Percentiles rank a stretch among this genome's conserved stretches.
These are phyloP conservation scores for Caenorhabditis imperialis DNA, from an alignment of 2,888 invertebrate genomes.

Conservation along the genomic window DNA sequence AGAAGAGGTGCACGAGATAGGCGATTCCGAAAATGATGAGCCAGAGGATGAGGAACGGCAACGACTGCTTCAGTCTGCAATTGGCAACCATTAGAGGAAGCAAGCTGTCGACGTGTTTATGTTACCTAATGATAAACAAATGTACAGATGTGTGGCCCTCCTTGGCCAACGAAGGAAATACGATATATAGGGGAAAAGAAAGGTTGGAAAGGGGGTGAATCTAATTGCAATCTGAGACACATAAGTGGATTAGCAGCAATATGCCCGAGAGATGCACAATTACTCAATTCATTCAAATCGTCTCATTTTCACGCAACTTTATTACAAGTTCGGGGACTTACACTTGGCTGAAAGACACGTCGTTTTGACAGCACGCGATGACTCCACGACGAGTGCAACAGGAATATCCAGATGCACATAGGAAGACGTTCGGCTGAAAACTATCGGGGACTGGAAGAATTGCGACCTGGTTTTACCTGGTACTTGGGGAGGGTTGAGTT, in stretches of 20 bases:
- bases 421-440: constrained; percentile 52
- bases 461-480: constrained; percentile 21
- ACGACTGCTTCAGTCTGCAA: constrained; percentile 37
- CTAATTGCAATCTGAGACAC: constrained; percentile 47
- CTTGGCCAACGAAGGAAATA: constrained; percentile 22
- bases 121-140: constrained; percentile 56
- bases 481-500: constrained; percentile 34
- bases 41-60: constrained; percentile 43
- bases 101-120: constrained; percentile 37
- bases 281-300: constrained; percentile 20
- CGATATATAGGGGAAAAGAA: constrained; percentile 26
- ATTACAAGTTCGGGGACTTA: constrained; percentile 18
- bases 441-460: neutral
- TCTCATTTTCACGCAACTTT: constrained; percentile 22
- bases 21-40: constrained; percentile 42
- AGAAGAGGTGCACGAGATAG: constrained; percentile 36
- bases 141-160: constrained; percentile 38
- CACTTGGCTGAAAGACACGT: constrained; percentile 48
- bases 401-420: constrained; percentile 35
- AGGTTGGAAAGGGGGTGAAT: constrained; percentile 25
- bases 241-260: constrained; percentile 46
- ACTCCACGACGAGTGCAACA: constrained; percentile 40
- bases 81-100: constrained; percentile 29
- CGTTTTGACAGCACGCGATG: constrained; percentile 48
- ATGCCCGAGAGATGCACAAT: constrained; percentile 27